phyloP scores from a whole-genome alignment of 2,888 invertebrate genomes.

The Dryobota labecula region DNA sequence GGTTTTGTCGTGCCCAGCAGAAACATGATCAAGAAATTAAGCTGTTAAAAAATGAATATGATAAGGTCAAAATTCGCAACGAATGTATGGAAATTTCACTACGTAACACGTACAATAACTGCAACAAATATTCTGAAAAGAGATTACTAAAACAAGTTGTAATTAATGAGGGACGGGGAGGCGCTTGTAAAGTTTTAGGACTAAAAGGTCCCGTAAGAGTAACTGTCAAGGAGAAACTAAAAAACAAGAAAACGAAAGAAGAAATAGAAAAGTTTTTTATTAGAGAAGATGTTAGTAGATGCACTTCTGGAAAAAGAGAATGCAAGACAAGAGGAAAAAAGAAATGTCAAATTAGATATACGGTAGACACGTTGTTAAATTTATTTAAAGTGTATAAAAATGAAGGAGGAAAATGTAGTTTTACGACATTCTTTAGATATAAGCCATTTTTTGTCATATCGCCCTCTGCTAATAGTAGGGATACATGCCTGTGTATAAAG shows the following conservation, averaged over 20 bases:
- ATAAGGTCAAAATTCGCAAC: no score
- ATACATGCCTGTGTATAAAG: slow-evolving; percentile 52
- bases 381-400: slow-evolving; percentile 32
- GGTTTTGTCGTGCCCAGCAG: slow-evolving; percentile 15
- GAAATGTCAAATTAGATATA: slow-evolving; percentile 34
- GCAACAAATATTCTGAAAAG: slow-evolving; percentile 22
- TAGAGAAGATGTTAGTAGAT: slow-evolving; percentile 41
- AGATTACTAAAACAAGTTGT: slow-evolving; percentile 23
- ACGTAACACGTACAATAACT: slow-evolving; percentile 18
- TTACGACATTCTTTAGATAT: slow-evolving; percentile 46
- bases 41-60: slow-evolving; percentile 18
- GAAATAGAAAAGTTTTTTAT: slow-evolving; percentile 34
- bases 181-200: slow-evolving; percentile 16
- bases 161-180: slow-evolving; percentile 9
- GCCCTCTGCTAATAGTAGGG: slow-evolving; percentile 28
- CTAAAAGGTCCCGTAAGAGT: slow-evolving; percentile 15
- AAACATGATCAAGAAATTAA: slow-evolving; percentile 15
- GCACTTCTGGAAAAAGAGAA: slow-evolving; percentile 36
- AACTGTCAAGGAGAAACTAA: slow-evolving; percentile 13
- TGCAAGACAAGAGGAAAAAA: slow-evolving; percentile 19
- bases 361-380: slow-evolving; percentile 30
- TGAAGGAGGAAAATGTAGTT: slow-evolving; percentile 44
- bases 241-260: slow-evolving; percentile 5
- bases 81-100: slow-evolving; percentile 27
- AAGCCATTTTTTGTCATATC: slow-evolving; percentile 38